phyloP scores from a whole-genome alignment of 92 coral and sea anemone genomes.

The Phenganax subtilis region DNA sequence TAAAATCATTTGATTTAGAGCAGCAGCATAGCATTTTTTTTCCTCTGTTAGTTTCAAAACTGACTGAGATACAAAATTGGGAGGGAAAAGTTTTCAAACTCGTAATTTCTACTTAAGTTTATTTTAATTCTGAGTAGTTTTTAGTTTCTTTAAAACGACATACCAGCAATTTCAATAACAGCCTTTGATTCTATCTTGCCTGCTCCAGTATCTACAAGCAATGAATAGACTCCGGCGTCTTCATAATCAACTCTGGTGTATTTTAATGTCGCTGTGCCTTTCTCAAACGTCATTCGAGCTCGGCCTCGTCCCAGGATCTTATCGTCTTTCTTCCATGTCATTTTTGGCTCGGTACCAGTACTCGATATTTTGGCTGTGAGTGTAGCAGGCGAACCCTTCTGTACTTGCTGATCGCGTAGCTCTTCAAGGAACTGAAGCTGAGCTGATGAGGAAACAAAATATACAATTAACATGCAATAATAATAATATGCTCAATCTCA shows the following conservation, averaged over 20 bases:
- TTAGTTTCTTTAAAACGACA: background rate
- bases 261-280: conserved; percentile 10
- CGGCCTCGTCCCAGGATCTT: conserved; percentile 61
- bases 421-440: conserved; percentile 13
- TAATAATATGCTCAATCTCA: too few relatives aligned
- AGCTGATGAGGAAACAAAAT: background rate
- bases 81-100: background rate
- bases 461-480: too few relatives aligned
- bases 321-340: conserved; percentile 86
- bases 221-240: conserved; percentile 27
- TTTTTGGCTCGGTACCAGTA: conserved; percentile 58
- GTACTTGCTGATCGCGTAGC: conserved; percentile 26
- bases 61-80: too few relatives aligned
- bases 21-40: background rate
- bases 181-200: conserved; percentile 23
- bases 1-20: background rate
- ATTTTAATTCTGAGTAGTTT: too few relatives aligned
- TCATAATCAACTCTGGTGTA: conserved; percentile 17
- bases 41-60: too few relatives aligned
- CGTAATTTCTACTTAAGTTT: background rate
- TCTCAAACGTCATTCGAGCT: conserved; percentile 26
- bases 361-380: conserved; percentile 42
- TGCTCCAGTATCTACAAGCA: conserved; percentile 22
- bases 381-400: conserved; percentile 5
- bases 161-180: conserved; percentile 20